Base-by-base conservation (phyloP, 2,113 vertebrate species). In the Gavia stellata region DNA sequence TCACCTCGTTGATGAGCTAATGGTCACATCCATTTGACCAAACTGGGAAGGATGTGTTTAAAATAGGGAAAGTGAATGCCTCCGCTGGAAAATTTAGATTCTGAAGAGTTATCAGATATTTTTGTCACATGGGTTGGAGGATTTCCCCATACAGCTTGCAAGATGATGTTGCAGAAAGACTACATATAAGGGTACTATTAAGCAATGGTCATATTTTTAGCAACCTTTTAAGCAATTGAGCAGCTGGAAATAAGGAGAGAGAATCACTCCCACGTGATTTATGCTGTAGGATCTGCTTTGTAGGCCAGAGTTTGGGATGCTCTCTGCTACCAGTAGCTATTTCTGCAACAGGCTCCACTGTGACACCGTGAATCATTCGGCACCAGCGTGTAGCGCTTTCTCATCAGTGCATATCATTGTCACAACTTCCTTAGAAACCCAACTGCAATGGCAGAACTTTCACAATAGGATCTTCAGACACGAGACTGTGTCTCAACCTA, bases 151-250 rank as follows among this genome's bases (percentile, higher is more conserved):
- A 56, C 31, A 75, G 53, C 49, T 92, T 85, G 67, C 81, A 77
- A 62, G 74, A 95, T 75, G 71, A 28, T 82, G 33, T 82, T 97
- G 81, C 90, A 79, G 53, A 81, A 91, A 12, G 23, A 68, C 78
- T 92, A 62, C 33, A 44, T 74, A 53, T 73, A 90, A 91, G 84
- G 81, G 45, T 73, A 95, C 62, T 90, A 92, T 95, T 96, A 82
- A 73, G 92, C 74, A 97, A 96, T 34, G 86, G 47, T 63, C 9
- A 13, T 78, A 95, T 95, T 93, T 97, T 96, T 95, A 95, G 95
- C 55, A 83, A 50, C 21, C 13, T 86, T 82, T 90, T 87, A 82
- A 89, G 81, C 75, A 95, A 87, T 26, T 65, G 38, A 93, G 58
- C 49, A 95, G 74, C 62, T 97, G 87, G 78, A 93, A 94, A 20